phyloP scores from a whole-genome alignment of 2,888 invertebrate species.

The Drosophila cognata region DNA sequence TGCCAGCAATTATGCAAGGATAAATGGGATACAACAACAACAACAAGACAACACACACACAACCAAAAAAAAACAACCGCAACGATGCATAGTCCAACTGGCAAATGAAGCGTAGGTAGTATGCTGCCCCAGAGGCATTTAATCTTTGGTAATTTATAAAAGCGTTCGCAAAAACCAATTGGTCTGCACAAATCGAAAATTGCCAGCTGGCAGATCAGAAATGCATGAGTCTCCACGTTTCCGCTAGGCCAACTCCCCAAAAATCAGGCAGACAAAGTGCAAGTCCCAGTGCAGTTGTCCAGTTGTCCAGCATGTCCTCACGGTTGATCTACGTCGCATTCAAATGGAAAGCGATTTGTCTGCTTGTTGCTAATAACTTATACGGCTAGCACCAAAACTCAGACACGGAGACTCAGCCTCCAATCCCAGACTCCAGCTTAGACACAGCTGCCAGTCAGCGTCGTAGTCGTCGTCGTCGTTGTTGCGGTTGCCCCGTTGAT shows the following conservation, averaged over 20 bases:
- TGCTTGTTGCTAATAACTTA: conserved; percentile 81
- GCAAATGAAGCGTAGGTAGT: conserved; percentile 21
- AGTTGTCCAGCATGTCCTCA: conserved; percentile 54
- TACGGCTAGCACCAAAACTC: conserved; percentile 18
- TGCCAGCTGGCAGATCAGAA: conserved; percentile 35
- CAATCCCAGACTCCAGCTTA: conserved; percentile 2
- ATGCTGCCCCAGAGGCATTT: conserved; percentile 35
- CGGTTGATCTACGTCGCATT: conserved; percentile 59
- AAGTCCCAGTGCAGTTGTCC: conserved; percentile 8
- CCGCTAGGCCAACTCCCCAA: conserved; percentile 20
- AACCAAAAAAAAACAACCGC: not conserved
- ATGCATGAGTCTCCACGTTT: conserved; percentile 24
- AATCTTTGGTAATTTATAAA: conserved; percentile 47
- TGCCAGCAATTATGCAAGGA: conserved; percentile 60
- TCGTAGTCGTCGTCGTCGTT: conserved; percentile 11
- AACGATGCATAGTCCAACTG: not conserved
- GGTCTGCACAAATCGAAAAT: conserved; percentile 44
- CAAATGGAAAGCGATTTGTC: conserved; percentile 85
- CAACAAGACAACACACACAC: not conserved
- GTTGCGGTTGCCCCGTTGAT: conserved; percentile 54
- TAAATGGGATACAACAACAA: conserved; percentile 37
- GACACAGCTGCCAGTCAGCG: conserved; percentile 6
- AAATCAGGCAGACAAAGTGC: conserved; percentile 6
- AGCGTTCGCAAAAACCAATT: conserved; percentile 32
- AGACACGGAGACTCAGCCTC: not conserved